phyloP scores from a whole-genome alignment of 1,140 invertebrate species.

The Popillia japonica region DNA sequence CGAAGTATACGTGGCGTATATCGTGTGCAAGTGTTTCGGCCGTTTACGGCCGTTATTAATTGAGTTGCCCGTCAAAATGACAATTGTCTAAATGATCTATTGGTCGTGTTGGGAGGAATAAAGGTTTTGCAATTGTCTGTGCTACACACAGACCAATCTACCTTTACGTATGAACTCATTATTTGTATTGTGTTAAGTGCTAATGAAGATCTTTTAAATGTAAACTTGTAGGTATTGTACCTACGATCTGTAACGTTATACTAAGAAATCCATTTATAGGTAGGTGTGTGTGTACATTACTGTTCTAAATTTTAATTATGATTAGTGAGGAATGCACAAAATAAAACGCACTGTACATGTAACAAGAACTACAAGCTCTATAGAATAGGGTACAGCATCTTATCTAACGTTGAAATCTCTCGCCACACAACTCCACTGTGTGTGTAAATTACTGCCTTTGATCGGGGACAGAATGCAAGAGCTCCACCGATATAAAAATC shows the following conservation, averaged over 20 bases:
- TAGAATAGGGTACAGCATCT: neutral
- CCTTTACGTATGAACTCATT: too few relatives aligned
- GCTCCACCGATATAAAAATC: neutral
- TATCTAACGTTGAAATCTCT: neutral
- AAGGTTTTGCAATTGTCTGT: constrained; percentile 2
- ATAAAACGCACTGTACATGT: too few relatives aligned
- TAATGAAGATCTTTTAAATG: too few relatives aligned
- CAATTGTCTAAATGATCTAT: constrained; percentile 19
- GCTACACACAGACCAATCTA: too few relatives aligned
- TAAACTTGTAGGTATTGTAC: too few relatives aligned
- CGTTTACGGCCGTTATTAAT: neutral
- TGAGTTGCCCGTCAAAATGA: neutral
- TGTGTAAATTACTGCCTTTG: neutral
- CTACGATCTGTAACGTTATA: too few relatives aligned
- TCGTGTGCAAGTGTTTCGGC: neutral
- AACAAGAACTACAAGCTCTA: neutral
- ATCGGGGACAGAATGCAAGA: neutral
- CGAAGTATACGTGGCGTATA: neutral
- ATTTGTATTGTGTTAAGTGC: too few relatives aligned
- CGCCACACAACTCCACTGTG: neutral
- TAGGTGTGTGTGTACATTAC: too few relatives aligned
- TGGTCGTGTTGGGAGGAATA: neutral
- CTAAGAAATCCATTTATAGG: too few relatives aligned
- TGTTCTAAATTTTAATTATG: too few relatives aligned
- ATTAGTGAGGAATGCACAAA: too few relatives aligned